Evolutionary conservation across 2,113 vertebrate species (phyloP).

Genomic region (Crypturellus undulatus): DNA sequence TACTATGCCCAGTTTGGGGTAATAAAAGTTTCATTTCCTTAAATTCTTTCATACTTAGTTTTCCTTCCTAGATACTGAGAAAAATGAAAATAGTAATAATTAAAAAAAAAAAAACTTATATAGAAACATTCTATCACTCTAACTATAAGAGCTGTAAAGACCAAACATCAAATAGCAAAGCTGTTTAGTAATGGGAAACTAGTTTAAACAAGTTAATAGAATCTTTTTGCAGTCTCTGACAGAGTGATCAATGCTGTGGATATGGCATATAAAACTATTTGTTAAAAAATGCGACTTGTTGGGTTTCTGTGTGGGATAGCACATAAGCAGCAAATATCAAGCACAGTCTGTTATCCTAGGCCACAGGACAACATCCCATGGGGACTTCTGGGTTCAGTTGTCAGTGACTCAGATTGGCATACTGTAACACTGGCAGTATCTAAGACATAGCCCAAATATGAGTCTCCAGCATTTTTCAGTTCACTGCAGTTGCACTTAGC

Average conservation of each 20-base stretch:
- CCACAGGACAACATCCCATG: neutral
- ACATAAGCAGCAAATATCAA: conserved; percentile 8
- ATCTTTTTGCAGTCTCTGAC: neutral
- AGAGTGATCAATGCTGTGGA: conserved; percentile 21
- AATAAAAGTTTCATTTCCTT: conserved; percentile 39
- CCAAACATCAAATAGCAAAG: neutral
- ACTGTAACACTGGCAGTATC: neutral
- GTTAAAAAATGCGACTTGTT: conserved; percentile 13
- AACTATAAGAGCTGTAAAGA: rapidly evolving
- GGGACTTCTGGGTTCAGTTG: neutral
- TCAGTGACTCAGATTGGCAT: neutral
- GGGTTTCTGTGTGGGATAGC: conserved; percentile 10
- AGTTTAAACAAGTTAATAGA: conserved; percentile 7
- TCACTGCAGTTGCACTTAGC: neutral
- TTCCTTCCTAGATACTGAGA: neutral
- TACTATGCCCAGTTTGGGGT: neutral
- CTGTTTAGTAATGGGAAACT: neutral
- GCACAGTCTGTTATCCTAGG: neutral
- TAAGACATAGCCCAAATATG: neutral
- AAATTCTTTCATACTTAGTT: neutral
- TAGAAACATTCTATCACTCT: neutral
- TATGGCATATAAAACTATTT: conserved; percentile 18
- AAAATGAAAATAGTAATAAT: neutral
- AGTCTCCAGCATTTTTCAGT: neutral
- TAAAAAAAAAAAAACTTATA: neutral